Base-by-base conservation (phyloP, 2,888 invertebrate genomes). In the Noctua comes region DNA sequence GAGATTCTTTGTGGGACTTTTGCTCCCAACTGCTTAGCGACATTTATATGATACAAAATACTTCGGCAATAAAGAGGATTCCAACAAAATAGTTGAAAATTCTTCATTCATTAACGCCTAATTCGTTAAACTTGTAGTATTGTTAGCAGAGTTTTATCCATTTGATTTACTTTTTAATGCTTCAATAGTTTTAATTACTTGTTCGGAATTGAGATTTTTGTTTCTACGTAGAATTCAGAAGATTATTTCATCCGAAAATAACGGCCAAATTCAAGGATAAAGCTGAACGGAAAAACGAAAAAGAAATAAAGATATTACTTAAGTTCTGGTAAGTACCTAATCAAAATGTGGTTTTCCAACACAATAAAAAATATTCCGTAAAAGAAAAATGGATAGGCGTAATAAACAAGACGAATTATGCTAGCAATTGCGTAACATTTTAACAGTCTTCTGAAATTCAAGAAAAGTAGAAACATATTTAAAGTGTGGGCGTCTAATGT, bases 1-100 rank as follows among this genome's bases (percentile, higher is more conserved):
- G 87, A 89, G 88, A 92, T 91, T 91, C 91, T 90, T 91, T 77
- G 85, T 86, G 88, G 88, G 89, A 88, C 77, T 88, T 84, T 90
- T 88, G 90, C 80, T 79, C 76, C 73, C 77, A 73, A 57, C 81
- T 86, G 54, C 84, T 88, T 88, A 83, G 77, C 76, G 68, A 70
- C 76, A 79, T 90, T 88, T 86, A 83, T 90, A 88, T 82, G 76
- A 76, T 79, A 85, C 70, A 73, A 72, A 79, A 79, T 82, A 79
- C 77, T 82, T 76, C 66, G 51, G 62, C 59, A 82, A 71, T 72
- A 69, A 77, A 82, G 65, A 68, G 68, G 65, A 80, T 81, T 82
- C 72, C 66, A 57, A 72, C 68, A 36, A 77, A 77, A 77, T 77
- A 80, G 71, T 79, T 74, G 43, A 73, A 75, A 85, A 71, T 65